phyloP scores from a whole-genome alignment of 2,888 invertebrate genomes.

The Luffia ferchaultella region DNA sequence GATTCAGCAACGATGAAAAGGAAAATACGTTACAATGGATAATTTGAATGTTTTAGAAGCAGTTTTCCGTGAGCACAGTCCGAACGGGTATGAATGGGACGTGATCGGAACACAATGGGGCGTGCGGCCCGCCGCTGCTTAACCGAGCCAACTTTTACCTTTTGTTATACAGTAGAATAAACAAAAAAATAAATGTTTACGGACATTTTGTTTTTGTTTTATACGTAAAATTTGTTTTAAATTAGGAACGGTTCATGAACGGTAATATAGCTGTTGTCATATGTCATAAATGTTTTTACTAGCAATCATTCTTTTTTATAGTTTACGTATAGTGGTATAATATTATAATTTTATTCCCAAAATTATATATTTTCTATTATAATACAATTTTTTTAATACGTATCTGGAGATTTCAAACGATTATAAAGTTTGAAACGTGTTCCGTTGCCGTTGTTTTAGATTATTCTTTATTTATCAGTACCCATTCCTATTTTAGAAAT shows the following conservation, averaged over 20 bases:
- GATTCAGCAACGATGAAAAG: constrained; percentile 31
- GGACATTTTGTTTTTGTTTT: neutral
- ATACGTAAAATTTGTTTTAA: neutral
- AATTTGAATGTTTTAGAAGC: constrained; percentile 53
- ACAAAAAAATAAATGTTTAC: neutral
- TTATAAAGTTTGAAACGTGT: no score
- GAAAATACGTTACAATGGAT: constrained; percentile 48
- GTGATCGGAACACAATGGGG: constrained; percentile 41
- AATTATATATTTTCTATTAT: no score
- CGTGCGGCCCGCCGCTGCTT: constrained; percentile 23
- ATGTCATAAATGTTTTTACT: no score
- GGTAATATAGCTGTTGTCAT: neutral
- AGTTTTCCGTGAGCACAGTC: constrained; percentile 27
- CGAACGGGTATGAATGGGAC: constrained; percentile 38
- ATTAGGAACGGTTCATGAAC: neutral
- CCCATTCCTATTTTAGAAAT: no score
- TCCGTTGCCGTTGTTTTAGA: no score
- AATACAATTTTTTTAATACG: no score
- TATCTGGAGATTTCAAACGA: no score
- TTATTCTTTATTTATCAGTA: no score
- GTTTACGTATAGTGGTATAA: no score
- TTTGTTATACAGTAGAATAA: constrained; percentile 18
- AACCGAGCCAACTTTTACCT: constrained; percentile 36
- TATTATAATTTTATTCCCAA: no score
- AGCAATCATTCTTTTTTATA: no score